These are phyloP conservation scores for Dicerorhinus sumatrensis DNA, from an alignment of 2,113 vertebrate genomes.

Conservation along the genomic window DNA sequence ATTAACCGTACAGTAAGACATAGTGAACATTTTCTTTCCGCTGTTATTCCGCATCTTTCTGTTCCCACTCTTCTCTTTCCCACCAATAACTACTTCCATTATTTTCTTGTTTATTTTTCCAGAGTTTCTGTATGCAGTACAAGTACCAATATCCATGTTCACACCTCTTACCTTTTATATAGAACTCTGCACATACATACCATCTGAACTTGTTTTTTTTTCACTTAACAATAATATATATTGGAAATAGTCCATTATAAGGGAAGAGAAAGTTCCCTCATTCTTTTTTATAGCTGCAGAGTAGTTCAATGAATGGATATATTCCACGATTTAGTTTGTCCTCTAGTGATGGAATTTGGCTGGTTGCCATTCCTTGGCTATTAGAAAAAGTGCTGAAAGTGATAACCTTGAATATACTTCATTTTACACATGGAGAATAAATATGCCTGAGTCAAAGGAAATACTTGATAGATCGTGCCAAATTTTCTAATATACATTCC, in stretches of 20 bases:
- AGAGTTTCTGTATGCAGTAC: neutral
- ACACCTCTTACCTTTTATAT: neutral
- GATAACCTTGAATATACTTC: neutral
- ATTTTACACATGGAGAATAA: neutral
- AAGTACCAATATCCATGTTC: neutral
- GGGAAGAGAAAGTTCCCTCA: neutral
- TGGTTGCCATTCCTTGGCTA: neutral
- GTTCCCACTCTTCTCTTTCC: neutral
- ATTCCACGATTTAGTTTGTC: neutral
- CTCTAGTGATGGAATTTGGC: neutral
- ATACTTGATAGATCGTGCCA: neutral
- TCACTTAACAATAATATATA: neutral
- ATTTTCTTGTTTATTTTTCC: neutral
- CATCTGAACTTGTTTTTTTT: neutral
- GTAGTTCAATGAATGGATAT: neutral
- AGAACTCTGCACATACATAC: neutral
- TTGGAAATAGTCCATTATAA: neutral
- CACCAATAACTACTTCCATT: neutral
- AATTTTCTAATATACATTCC: neutral
- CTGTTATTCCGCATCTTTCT: neutral
- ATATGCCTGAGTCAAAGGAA: neutral
- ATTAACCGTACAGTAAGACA: neutral
- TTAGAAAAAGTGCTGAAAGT: neutral
- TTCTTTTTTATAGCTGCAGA: neutral
- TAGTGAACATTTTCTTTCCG: neutral